Evolutionary conservation across 1,140 invertebrate genomes (phyloP).

Genomic region (Mamestra configurata): DNA sequence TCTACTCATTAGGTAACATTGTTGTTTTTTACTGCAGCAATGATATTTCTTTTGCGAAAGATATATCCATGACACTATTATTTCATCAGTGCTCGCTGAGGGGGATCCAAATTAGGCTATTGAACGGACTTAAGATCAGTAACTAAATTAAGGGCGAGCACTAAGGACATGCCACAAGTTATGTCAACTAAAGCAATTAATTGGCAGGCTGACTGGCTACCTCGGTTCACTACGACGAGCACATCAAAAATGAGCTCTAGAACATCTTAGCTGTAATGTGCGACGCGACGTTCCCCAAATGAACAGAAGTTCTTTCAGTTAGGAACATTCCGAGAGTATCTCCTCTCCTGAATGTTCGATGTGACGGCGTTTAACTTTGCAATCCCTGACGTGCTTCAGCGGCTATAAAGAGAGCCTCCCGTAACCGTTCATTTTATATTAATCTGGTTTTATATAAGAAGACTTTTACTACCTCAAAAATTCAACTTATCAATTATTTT

Average conservation of each 20-base stretch:
- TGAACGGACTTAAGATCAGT: neutral
- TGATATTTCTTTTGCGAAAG: neutral
- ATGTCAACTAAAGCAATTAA: neutral
- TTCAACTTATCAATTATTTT: slow-evolving; percentile 31
- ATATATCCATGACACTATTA: neutral
- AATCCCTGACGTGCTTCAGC: neutral
- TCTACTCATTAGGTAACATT: neutral
- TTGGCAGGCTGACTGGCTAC: neutral
- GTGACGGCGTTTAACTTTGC: slow-evolving; percentile 22
- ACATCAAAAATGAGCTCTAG: neutral
- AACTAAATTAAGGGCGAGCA: neutral
- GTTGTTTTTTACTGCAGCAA: neutral
- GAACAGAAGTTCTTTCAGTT: neutral
- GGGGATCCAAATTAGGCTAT: neutral
- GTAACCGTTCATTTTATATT: slow-evolving; percentile 19
- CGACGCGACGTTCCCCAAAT: neutral
- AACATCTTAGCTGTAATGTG: neutral
- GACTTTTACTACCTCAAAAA: slow-evolving; percentile 5
- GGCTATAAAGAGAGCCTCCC: slow-evolving; percentile 6
- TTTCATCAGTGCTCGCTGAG: neutral
- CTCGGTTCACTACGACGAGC: neutral
- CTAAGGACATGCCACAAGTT: neutral
- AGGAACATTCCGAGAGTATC: neutral
- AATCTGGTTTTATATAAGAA: neutral
- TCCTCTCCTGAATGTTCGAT: neutral